phyloP scores from a whole-genome alignment of 2,113 vertebrate species.

The Peromyscus maniculatus region DNA sequence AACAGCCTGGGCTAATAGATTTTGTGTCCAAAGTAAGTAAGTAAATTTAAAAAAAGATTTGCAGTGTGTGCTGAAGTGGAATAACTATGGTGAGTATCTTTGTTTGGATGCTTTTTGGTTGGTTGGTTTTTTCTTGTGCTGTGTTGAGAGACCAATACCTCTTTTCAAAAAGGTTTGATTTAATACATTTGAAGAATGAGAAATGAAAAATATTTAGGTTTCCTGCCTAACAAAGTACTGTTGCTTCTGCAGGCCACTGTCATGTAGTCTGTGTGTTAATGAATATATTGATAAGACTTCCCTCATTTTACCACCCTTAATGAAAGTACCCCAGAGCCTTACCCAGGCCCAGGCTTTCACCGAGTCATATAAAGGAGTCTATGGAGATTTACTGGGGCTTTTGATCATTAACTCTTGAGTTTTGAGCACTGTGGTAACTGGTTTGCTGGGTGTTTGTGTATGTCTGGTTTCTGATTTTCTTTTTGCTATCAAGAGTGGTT shows the following conservation, averaged over 20 bases:
- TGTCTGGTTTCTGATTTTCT: constrained; percentile 21
- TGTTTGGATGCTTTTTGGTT: background rate
- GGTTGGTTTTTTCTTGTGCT: background rate
- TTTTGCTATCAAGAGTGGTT: background rate
- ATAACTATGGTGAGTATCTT: background rate
- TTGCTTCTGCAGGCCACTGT: background rate
- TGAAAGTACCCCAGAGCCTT: background rate
- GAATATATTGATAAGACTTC: background rate
- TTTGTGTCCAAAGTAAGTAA: background rate
- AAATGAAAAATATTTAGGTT: background rate
- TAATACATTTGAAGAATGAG: constrained; percentile 27
- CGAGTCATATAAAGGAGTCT: background rate
- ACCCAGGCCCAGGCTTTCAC: background rate
- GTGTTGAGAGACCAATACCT: background rate
- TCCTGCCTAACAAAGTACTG: background rate
- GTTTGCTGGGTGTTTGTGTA: background rate
- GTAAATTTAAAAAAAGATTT: background rate
- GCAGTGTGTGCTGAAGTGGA: background rate
- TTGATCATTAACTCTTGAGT: background rate
- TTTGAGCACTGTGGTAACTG: background rate
- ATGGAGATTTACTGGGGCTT: background rate
- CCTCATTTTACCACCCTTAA: background rate
- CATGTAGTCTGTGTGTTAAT: background rate
- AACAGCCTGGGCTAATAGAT: background rate
- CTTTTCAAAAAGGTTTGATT: background rate